These are phyloP conservation scores for Tetragonula clypearis DNA, from an alignment of 1,140 invertebrate species.

Conservation along the genomic window DNA sequence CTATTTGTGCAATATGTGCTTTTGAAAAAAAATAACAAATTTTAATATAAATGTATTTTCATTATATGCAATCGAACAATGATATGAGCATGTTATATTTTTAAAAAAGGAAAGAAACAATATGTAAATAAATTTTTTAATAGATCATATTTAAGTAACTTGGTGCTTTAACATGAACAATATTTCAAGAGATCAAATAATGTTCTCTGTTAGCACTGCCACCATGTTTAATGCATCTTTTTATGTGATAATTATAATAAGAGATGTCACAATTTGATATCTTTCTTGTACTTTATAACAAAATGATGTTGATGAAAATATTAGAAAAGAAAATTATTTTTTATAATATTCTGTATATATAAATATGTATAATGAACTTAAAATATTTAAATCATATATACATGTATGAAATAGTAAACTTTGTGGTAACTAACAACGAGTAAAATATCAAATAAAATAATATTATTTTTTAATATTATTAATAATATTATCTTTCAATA, in stretches of 20 bases:
- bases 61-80: neutral
- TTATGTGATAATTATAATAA: conserved; percentile 54
- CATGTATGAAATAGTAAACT: neutral
- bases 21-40: neutral
- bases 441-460: neutral
- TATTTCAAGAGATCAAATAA: conserved; percentile 28
- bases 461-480: neutral
- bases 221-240: conserved; percentile 18
- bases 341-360: conserved; percentile 2
- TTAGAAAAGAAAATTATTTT: conserved; percentile 2
- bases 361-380: neutral
- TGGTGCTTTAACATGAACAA: neutral
- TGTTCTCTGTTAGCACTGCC: conserved; percentile 59
- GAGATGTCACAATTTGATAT: conserved; percentile 12
- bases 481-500: neutral
- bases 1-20: neutral
- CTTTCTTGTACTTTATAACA: conserved; percentile 15
- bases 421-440: neutral
- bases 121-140: conserved; percentile 30
- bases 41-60: neutral
- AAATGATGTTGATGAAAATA: neutral
- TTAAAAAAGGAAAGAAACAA: neutral
- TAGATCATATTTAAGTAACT: conserved; percentile 10
- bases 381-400: neutral
- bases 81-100: neutral